Evolutionary conservation across 2,113 vertebrate genomes (phyloP), one percentile per base, ranked within the genome.

Genomic region (Pomatostomus ruficeps): DNA sequence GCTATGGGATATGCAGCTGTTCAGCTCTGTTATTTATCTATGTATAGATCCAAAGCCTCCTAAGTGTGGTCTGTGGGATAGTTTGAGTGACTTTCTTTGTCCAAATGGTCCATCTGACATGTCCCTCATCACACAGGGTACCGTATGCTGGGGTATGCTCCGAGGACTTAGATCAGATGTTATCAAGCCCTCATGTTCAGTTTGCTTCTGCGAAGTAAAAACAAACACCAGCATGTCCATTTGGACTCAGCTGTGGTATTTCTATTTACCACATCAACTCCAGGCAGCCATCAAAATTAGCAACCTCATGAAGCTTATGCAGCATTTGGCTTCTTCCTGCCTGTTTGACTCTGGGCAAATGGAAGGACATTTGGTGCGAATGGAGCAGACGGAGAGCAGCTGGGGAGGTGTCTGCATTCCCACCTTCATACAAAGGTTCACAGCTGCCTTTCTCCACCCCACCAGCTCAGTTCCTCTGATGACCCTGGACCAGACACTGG

Each of bases 321-420:
- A 95, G 63, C 97, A 91, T 98, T 98, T 98, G 98, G 96, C 97
- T 80, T 22, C 87, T 91, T 90, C 68, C 89, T 94, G 95, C 93
- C 93, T 93, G 42, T 97, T 91, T 95, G 91, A 86, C 86, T 97
- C 80, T 72, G 78, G 98, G 95, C 98, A 98, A 98, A 98, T 12
- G 90, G 97, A 75, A 96, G 75, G 75, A 94, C 94, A 82, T 91
- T 95, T 93, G 89, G 88, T 90, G 93, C 1, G 6, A 67, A 24
- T 20, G 45, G 55, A 93, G 89, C 97, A 97, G 92, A 96, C 55
- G 6, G 95, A 48, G 48, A 96, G 92, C 91, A 97, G 87, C 80
- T 91, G 79, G 82, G 11, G 88, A 88, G 93, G 96, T 92, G 88
- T 86, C 75, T 91, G 63, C 61, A 11, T 48, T 94, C 79, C 95